phyloP scores from a whole-genome alignment of 2,113 vertebrate species.

The Gorsachius goisagi region DNA sequence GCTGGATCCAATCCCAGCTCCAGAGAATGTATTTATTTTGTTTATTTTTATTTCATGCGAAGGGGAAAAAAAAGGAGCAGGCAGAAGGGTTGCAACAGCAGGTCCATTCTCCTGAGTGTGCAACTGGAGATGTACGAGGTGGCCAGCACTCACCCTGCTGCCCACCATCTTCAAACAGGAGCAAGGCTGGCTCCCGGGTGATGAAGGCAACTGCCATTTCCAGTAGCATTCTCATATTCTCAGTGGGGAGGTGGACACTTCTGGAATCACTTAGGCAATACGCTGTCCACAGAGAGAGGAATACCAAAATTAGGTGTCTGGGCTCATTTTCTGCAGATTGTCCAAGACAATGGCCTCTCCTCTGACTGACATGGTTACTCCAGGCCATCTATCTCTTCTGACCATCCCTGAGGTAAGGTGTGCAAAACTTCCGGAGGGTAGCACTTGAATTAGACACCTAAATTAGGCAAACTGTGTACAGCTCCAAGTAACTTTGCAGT shows the following conservation, averaged over 20 bases:
- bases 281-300: neutral
- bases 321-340: neutral
- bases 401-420: neutral
- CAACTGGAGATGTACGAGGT: neutral
- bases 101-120: fast-evolving
- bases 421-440: neutral
- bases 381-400: neutral
- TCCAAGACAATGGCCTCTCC: neutral
- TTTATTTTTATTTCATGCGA: neutral
- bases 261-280: neutral
- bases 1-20: neutral
- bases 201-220: neutral
- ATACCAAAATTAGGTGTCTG: neutral
- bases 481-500: neutral
- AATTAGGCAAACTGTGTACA: neutral
- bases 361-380: neutral
- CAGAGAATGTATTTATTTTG: neutral
- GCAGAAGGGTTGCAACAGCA: neutral
- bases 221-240: neutral
- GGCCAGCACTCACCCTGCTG: neutral
- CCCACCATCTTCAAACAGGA: neutral
- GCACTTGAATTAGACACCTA: neutral
- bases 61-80: neutral
- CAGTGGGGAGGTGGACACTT: neutral
- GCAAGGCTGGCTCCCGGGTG: neutral